Conservation (phyloP, 2,888 invertebrate genomes). For the Mesoligia furuncula region DNA sequence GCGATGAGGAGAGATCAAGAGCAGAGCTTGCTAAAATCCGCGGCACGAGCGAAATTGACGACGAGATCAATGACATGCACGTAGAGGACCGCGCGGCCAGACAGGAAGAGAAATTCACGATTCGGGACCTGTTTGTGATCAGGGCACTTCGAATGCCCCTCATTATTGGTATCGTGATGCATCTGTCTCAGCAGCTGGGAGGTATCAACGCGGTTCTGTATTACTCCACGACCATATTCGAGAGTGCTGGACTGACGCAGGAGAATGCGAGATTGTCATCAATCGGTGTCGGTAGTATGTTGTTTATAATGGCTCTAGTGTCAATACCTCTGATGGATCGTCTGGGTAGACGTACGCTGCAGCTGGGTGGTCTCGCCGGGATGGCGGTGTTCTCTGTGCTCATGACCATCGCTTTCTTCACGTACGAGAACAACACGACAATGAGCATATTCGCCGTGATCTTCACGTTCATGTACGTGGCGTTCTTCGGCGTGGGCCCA, state of each 20-base stretch:
- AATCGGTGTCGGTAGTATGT: constrained; percentile 93
- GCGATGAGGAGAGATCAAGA: constrained; percentile 84
- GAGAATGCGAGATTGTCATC: constrained; percentile 92
- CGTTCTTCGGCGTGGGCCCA: constrained; percentile 88
- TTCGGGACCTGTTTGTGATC: constrained; percentile 81
- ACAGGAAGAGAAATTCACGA: constrained; percentile 84
- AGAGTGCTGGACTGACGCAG: constrained; percentile 90
- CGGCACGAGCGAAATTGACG: constrained; percentile 82
- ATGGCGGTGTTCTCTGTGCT: constrained; percentile 94
- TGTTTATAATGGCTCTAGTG: constrained; percentile 94
- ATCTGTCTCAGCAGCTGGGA: constrained; percentile 87
- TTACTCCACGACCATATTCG: constrained; percentile 93
- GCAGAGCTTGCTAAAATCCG: constrained; percentile 80
- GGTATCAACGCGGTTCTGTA: constrained; percentile 92
- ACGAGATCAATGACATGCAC: constrained; percentile 88
- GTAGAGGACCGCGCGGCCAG: constrained; percentile 85
- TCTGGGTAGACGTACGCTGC: constrained; percentile 92
- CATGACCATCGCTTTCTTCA: constrained; percentile 91
- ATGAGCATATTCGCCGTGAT: constrained; percentile 88
- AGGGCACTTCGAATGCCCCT: constrained; percentile 82
- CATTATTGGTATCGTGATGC: constrained; percentile 88
- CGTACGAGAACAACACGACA: constrained; percentile 81
- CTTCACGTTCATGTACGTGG: constrained; percentile 88
- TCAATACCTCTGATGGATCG: constrained; percentile 94
- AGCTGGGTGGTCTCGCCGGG: constrained; percentile 93